Percentiles rank a stretch among this genome's conserved stretches.
Conservation (phyloP, 2,888 invertebrate genomes). For the Dynastes tityus region DNA sequence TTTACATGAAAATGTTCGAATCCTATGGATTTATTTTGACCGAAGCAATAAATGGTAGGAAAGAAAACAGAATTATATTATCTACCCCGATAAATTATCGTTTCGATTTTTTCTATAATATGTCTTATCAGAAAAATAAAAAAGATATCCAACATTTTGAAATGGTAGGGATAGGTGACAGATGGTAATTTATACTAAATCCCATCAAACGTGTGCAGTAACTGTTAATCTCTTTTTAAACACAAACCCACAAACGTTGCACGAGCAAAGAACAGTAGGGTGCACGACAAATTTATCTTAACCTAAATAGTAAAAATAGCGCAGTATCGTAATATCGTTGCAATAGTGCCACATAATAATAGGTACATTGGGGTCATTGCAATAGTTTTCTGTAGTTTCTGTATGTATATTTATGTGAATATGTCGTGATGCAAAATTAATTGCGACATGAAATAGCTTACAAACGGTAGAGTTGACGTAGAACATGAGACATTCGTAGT, state of each 20-base stretch:
- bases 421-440: neutral
- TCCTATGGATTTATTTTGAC: too few species aligned
- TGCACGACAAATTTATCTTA: conserved; percentile 44
- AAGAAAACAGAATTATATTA: too few species aligned
- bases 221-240: neutral
- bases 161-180: too few species aligned
- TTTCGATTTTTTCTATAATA: too few species aligned
- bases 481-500: too few species aligned
- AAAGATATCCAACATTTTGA: too few species aligned
- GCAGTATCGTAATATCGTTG: neutral
- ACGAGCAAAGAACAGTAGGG: conserved; percentile 1
- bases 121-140: too few species aligned
- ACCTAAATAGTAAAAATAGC: conserved; percentile 43
- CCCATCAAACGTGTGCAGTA: too few species aligned
- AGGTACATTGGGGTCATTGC: conserved; percentile 10
- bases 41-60: too few species aligned
- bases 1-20: too few species aligned
- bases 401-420: conserved; percentile 28
- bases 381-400: neutral
- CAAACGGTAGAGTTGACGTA: neutral
- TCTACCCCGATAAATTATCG: too few species aligned
- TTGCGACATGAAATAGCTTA: neutral
- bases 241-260: neutral
- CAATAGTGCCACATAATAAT: conserved; percentile 5
- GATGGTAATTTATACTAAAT: too few species aligned